A percentile compares a stretch with the other conserved stretches of the same genome.
phyloP scores from a whole-genome alignment of 2,797 vertebrate genomes.

The Peromyscus attwateri region DNA sequence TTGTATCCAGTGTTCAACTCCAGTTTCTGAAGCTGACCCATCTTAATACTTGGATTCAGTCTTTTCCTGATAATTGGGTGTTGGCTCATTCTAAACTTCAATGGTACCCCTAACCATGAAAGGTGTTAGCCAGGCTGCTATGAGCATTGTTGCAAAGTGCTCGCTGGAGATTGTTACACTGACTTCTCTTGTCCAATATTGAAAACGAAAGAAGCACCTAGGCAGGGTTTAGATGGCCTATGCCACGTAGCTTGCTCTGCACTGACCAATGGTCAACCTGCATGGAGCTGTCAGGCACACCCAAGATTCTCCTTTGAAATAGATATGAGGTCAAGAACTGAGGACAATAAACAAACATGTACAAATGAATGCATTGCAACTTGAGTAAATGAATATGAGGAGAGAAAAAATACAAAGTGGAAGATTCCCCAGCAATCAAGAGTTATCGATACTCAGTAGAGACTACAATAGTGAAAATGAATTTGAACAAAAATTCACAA shows the following conservation, averaged over 20 bases:
- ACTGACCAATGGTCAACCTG: not conserved
- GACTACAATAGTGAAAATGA: not conserved
- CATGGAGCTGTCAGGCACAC: not conserved
- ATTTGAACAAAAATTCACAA: not conserved
- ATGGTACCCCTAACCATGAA: not conserved
- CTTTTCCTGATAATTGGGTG: not conserved
- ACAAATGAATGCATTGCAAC: conserved; percentile 67
- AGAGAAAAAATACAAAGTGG: conserved; percentile 55
- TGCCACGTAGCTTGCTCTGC: not conserved
- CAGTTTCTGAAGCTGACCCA: not conserved
- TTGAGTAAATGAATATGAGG: conserved; percentile 52
- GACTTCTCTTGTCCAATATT: not conserved
- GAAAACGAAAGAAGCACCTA: not conserved
- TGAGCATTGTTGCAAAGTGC: not conserved
- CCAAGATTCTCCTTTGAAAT: not conserved
- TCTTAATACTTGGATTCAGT: not conserved
- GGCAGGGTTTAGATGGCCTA: too few species aligned
- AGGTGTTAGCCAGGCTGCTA: not conserved
- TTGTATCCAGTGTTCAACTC: not conserved
- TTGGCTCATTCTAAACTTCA: not conserved
- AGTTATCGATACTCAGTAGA: conserved; percentile 56
- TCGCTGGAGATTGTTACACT: not conserved
- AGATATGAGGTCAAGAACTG: not conserved
- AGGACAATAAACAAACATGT: conserved; percentile 43
- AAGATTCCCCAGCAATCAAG: not conserved